Evolutionary conservation across 1,140 invertebrate genomes (phyloP), one percentile per base, ranked within the genome.

Genomic region (Oedothorax gibbosus): DNA sequence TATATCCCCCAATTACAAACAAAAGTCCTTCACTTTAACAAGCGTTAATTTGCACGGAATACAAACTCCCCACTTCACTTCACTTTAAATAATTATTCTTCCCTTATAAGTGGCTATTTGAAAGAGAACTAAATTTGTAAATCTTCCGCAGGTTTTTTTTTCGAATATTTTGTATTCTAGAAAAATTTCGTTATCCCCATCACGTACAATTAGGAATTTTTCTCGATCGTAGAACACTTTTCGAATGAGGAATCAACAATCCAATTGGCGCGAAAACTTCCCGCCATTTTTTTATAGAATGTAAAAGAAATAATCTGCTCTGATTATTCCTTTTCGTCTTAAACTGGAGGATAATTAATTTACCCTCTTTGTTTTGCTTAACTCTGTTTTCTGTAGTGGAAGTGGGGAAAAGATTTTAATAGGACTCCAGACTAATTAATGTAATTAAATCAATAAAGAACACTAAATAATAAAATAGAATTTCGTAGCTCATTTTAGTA

Each of bases 261-360:
- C 69, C 51, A 66, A 66, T 66, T 14, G 15, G 8, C n/a, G 21
- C 50, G 15, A 54, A 71, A 71, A 54, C 54, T 71, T 71, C 20
- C 50, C 10, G 15, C n/a, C 49, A 71, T 14, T 71, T 71, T 71
- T 71, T 71, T 50, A 71, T 51, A 71, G 54, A 71, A n/a, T 11
- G 12, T 51, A 71, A 53, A 20, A 60, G 12, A 60, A 68, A 68
- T 68, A 12, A 20, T 35, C 49, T 15, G 3, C 69, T 71, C 8
- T 71, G 68, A 71, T 71, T 54, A 71, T 71, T 71, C 69, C 69
- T 35, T 35, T 35, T 35, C 69, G 8, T 53, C 50, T 49, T 21
- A 71, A 71, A 71, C 54, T 71, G 50, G 21, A 71, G 54, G 72
- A 75, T 75, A 75, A 75, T 75, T 75, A 75, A 75, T 75, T 75